Percentiles rank a stretch among this genome's conserved stretches.
Conservation (phyloP, 2,797 vertebrate species). For the Cyclura pinguis region DNA sequence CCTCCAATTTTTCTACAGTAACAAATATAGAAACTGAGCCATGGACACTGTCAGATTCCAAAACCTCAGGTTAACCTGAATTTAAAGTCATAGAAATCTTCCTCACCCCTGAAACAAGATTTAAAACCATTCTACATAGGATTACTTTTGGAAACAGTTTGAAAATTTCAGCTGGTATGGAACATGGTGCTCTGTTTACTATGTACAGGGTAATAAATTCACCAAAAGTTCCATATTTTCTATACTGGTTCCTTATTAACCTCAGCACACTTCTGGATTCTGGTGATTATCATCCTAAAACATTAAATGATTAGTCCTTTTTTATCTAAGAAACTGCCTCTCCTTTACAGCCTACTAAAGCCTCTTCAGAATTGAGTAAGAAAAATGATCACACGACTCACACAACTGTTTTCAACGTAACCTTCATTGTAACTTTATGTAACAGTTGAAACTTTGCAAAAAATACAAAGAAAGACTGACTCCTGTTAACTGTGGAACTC, state of each 20-base stretch:
- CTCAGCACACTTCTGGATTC: neutral
- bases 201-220: neutral
- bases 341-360: neutral
- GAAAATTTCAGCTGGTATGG: neutral
- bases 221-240: neutral
- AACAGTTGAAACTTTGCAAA: neutral
- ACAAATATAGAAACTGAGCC: neutral
- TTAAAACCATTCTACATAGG: neutral
- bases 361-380: neutral
- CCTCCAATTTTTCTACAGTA: neutral
- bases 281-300: neutral
- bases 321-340: neutral
- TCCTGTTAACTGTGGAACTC: neutral
- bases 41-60: constrained; percentile 12
- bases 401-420: neutral
- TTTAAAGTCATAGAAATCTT: neutral
- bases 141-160: neutral
- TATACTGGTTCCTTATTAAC: neutral
- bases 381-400: neutral
- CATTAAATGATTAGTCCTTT: neutral
- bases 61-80: neutral
- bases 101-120: neutral
- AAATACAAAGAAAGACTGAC: neutral
- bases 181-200: neutral
- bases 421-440: neutral